Evolutionary conservation across 2,888 invertebrate genomes (phyloP), one percentile per base, ranked within the genome.

Genomic region (Dorcus parallelipipedus): DNA sequence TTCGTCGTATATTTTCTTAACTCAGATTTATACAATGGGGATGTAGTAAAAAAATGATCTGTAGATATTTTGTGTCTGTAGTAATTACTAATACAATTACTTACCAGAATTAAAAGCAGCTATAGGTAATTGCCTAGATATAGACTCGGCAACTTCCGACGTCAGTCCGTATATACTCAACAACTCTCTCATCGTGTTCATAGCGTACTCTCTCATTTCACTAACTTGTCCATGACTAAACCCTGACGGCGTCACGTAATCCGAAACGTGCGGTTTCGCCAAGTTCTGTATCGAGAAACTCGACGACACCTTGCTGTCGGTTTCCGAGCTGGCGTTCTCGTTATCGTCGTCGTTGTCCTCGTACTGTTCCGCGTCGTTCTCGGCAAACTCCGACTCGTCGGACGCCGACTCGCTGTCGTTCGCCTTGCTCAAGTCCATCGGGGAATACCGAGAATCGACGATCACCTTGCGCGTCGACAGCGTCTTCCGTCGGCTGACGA

Each of bases 141-240:
- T 85, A 70, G 84, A 84, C 72, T 88, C 88, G 43, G 86, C 85
- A 52, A 88, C 86, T 73, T 89, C 90, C 14, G 86, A 85, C 54
- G 87, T 87, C 66, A 90, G 79, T 20, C 90, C 90, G 73, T 90
- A 90, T 69, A 91, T 89, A 33, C 88, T 88, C 56, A 91, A 79
- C 51, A 91, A 77, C 73, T 91, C 90, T 67, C 89, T 86, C 88
- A 91, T 89, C 8, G 90, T 90, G 67, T 86, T 88, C 80, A 90
- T 87, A 3, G 90, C 90, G 74, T 88, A 90, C 71, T 90, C 90
- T 69, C 88, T 83, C 77, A 91, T 82, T 66, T 86, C 87, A 65
- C 83, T 83, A 26, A 74, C 72, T 59, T 76, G 76, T 49, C 67
- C 65, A 7, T 82, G 67, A 48, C 60, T 70, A 57, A 63, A 52